phyloP scores from a whole-genome alignment of 2,797 vertebrate genomes.

The Pipistrellus kuhlii region DNA sequence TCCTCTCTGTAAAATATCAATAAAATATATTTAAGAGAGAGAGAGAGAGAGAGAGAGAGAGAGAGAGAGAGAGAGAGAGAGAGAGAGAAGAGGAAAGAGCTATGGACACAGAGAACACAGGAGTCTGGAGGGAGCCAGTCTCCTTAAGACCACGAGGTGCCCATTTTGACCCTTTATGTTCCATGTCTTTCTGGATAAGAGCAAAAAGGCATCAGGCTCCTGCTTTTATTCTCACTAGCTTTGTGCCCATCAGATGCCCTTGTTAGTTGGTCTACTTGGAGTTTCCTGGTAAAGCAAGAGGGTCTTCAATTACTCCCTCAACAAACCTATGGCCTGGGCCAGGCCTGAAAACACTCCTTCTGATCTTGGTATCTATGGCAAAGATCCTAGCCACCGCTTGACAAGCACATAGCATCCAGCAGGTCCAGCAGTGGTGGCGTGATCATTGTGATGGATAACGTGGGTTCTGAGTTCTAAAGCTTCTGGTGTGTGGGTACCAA shows the following conservation, averaged over 20 bases:
- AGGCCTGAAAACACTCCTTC: neutral
- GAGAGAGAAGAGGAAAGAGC: neutral
- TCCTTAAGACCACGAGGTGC: neutral
- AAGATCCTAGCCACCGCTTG: neutral
- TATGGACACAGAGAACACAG: neutral
- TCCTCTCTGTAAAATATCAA: too few species aligned
- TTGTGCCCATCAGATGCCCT: neutral
- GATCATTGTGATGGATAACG: neutral
- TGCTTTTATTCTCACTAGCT: neutral
- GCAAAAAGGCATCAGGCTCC: neutral
- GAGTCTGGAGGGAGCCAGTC: neutral
- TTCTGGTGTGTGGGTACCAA: neutral
- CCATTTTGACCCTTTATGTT: constrained; percentile 31
- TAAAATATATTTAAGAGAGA: too few species aligned
- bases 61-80: too few species aligned
- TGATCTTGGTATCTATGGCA: neutral
- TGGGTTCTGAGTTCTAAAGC: neutral
- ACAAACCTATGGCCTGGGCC: neutral
- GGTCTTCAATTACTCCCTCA: neutral
- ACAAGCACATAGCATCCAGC: neutral
- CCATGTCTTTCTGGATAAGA: neutral
- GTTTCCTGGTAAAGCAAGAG: constrained; percentile 32
- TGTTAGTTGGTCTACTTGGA: neutral
- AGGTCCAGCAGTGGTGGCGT: rapidly evolving
- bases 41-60: too few species aligned